These are phyloP conservation scores for Nothocercus julius DNA, from an alignment of 2,113 vertebrate species.

Conservation along the genomic window DNA sequence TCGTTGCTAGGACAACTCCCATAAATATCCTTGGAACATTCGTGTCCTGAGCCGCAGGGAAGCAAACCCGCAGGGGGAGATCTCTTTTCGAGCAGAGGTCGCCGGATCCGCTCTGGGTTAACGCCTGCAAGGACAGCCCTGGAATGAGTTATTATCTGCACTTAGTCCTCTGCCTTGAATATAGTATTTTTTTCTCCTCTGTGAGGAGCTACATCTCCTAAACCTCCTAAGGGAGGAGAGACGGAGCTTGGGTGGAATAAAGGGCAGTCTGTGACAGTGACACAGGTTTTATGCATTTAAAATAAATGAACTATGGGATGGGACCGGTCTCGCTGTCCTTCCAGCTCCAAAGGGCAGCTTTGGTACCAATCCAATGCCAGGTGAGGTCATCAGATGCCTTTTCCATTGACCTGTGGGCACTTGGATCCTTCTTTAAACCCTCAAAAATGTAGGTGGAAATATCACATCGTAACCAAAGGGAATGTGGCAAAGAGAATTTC, in stretches of 20 bases:
- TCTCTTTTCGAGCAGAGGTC: neutral
- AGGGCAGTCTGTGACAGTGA: neutral
- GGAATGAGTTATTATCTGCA: neutral
- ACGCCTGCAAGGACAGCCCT: neutral
- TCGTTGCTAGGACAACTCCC: neutral
- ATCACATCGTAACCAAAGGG: fast-evolving
- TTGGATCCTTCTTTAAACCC: neutral
- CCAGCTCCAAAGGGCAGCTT: neutral
- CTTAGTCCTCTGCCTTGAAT: neutral
- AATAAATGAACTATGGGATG: neutral
- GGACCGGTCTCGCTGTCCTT: neutral
- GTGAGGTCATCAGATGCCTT: neutral
- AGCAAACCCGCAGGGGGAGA: neutral
- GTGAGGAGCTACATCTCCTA: neutral
- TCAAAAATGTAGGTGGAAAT: neutral
- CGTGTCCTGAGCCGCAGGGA: neutral
- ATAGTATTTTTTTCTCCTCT: neutral
- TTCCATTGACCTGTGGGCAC: neutral
- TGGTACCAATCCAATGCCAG: neutral
- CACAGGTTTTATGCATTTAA: neutral
- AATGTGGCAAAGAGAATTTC: fast-evolving
- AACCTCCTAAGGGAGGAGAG: neutral
- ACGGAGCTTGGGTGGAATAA: neutral
- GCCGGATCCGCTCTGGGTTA: neutral
- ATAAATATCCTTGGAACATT: neutral